Evolutionary conservation across 2,113 vertebrate genomes (phyloP), one percentile per base, ranked within the genome.

Genomic region (Ursus arctos): DNA sequence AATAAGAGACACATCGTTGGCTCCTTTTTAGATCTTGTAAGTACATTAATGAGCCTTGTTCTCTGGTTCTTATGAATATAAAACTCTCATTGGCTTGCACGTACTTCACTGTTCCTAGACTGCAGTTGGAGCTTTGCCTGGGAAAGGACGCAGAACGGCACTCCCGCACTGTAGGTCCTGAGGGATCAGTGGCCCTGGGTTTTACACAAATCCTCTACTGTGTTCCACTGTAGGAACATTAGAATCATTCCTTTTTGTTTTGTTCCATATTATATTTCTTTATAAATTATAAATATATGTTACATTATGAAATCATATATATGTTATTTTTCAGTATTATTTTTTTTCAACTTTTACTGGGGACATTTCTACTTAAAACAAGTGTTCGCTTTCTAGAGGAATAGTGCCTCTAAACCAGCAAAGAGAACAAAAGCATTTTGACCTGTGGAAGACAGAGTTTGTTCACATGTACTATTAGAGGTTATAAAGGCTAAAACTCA

Each of bases 31-130:
- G 65, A 88, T 77, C 83, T 95, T 97, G 28, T 96, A 95, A 92
- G 80, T 77, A 94, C 80, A 88, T 92, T 96, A 95, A 97, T 98
- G 92, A 98, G 59, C 5, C 96, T 88, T 95, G 74, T 91, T 94
- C 40, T 90, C 26, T 65, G n/a, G 12, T 85, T 84, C 53, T 90
- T 96, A 83, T 72, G 76, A 89, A 61, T 85, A 92, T 92, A 97
- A 96, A 93, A 77, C 18, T 84, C 28, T 95, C 40, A 13, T 49
- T 91, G 88, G 6, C 61, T 92, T 61, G 26, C 82, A 77, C 4
- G 11, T 26, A 33, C 40, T 81, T 96, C 49, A n/a, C 21, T 77
- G 59, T 67, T 91, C 55, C 22, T 51, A 57, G 19, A 69, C 21
- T 31, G n/a, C 2, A 1, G 1, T 47, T 83, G 61, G 86, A 97